A percentile compares a stretch with the other conserved stretches of the same genome.
Conservation (phyloP, 2,797 vertebrate genomes). For the Mormyrops boulengeri region DNA sequence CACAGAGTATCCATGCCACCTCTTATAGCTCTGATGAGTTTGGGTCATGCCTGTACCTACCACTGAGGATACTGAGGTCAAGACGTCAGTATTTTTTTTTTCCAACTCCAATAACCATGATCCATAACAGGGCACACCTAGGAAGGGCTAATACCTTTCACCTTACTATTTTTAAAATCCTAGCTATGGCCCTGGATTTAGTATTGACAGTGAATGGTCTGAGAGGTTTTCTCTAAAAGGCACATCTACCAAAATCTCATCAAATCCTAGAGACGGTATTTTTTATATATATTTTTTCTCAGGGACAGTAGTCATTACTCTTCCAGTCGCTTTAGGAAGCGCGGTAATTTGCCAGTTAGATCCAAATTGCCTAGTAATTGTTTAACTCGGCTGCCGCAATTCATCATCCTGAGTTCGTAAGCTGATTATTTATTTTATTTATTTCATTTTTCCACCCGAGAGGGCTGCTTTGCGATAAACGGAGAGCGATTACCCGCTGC, state of each 20-base stretch:
- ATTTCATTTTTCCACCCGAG: background rate
- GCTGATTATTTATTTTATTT: background rate
- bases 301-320: constrained; percentile 6
- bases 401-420: constrained; percentile 13
- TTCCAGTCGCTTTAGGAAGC: constrained; percentile 6
- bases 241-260: background rate
- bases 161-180: background rate
- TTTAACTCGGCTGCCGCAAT: constrained; percentile 10
- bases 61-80: background rate
- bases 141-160: background rate
- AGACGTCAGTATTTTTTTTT: background rate
- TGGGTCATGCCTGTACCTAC: background rate
- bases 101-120: background rate
- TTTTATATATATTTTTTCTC: background rate
- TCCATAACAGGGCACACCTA: background rate
- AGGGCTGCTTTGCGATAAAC: background rate
- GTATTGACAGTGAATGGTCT: background rate
- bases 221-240: background rate
- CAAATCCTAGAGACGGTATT: background rate
- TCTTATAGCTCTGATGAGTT: background rate
- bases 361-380: constrained; percentile 19
- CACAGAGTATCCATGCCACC: background rate
- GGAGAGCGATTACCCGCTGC: background rate
- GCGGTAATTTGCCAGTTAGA: constrained; percentile 18
- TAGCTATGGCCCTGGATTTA: background rate